Evolutionary conservation across 92 coral and sea anemone genomes (phyloP).

Genomic region (Blastomussa wellsi): DNA sequence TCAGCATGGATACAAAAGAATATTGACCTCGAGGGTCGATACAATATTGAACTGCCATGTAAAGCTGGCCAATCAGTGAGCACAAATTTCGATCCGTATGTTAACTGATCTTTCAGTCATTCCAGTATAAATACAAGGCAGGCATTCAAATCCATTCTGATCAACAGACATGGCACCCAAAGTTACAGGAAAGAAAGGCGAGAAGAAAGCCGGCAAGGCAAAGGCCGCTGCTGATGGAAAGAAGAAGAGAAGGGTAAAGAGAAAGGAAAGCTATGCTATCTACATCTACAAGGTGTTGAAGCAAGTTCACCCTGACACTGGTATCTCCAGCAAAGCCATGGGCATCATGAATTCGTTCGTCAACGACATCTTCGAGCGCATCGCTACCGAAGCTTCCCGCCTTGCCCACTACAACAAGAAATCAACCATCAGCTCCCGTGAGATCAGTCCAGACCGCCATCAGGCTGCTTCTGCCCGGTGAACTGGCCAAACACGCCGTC

Average conservation of each 20-base stretch:
- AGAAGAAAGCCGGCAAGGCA: slow-evolving; percentile 37
- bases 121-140: slow-evolving; percentile 7
- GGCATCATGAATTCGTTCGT: slow-evolving; percentile 92
- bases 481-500: slow-evolving; percentile 85
- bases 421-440: slow-evolving; percentile 86
- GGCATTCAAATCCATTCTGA: background rate
- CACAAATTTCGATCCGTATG: slow-evolving; percentile 33
- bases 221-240: slow-evolving; percentile 31
- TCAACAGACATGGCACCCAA: slow-evolving; percentile 26
- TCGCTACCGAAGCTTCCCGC: slow-evolving; percentile 79
- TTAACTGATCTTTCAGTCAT: slow-evolving; percentile 1
- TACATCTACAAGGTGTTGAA: slow-evolving; percentile 88
- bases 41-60: background rate
- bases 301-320: slow-evolving; percentile 96
- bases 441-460: slow-evolving; percentile 81
- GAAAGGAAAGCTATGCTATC: slow-evolving; percentile 82
- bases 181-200: slow-evolving; percentile 45
- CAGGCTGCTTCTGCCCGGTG: slow-evolving; percentile 82
- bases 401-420: slow-evolving; percentile 84
- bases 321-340: slow-evolving; percentile 94
- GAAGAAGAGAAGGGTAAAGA: slow-evolving; percentile 43
- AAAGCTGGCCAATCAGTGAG: slow-evolving; percentile 8
- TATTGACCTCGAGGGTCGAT: background rate
- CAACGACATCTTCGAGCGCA: slow-evolving; percentile 83
- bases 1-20: background rate